Conservation (phyloP, 2,888 invertebrate species). For the Poecilus cupreus region DNA sequence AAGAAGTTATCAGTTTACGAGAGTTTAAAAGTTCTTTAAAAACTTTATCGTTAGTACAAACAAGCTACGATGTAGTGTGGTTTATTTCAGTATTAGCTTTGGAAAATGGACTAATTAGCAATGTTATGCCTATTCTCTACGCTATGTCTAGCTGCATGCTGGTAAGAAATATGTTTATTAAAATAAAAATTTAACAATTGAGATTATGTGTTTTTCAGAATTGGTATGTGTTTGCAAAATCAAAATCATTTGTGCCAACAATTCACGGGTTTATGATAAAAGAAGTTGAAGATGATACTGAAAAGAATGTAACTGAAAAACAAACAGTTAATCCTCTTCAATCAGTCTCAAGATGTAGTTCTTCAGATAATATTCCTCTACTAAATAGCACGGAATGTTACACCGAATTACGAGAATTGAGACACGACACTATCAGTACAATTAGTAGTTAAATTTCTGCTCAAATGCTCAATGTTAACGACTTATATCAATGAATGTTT, state of each 20-base stretch:
- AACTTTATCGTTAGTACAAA: conserved; percentile 80
- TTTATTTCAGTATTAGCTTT: conserved; percentile 83
- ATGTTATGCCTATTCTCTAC: conserved; percentile 78
- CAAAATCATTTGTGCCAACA: conserved; percentile 69
- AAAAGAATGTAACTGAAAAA: conserved; percentile 53
- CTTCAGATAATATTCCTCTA: conserved; percentile 71
- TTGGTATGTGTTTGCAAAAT: conserved; percentile 71
- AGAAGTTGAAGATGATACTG: conserved; percentile 46
- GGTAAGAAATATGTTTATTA: conserved; percentile 70
- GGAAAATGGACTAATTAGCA: conserved; percentile 79
- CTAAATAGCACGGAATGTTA: conserved; percentile 68
- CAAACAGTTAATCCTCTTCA: conserved; percentile 59
- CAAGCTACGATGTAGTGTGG: conserved; percentile 84
- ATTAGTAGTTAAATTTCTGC: conserved; percentile 71
- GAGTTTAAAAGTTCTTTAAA: conserved; percentile 78
- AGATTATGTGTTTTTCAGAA: conserved; percentile 67
- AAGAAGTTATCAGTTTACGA: conserved; percentile 72
- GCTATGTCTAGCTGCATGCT: conserved; percentile 76
- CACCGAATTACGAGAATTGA: conserved; percentile 72
- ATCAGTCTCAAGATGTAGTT: conserved; percentile 65
- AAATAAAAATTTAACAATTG: background rate
- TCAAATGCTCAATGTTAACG: conserved; percentile 52
- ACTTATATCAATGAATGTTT: conserved; percentile 55
- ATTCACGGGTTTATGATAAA: conserved; percentile 60
- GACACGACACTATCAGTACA: conserved; percentile 73